Conservation (phyloP, 2,797 vertebrate species). For the Pitangus sulphuratus region DNA sequence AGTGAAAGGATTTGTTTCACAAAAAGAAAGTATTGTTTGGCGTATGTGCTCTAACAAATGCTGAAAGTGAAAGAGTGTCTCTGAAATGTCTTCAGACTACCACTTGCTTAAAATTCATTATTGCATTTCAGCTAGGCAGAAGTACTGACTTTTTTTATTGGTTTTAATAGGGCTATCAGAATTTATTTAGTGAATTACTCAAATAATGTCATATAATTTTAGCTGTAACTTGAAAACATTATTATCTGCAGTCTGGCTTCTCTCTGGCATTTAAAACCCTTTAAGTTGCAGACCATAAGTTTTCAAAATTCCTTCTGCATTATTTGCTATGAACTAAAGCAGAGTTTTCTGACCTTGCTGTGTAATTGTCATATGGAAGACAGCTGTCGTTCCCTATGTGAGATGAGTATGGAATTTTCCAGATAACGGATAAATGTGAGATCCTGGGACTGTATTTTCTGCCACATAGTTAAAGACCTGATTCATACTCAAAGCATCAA, state of each 20-base stretch:
- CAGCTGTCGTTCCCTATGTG: too few relatives aligned
- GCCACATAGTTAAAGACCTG: neutral
- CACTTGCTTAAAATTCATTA: neutral
- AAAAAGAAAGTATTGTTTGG: neutral
- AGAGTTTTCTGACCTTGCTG: neutral
- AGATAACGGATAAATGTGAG: accelerated
- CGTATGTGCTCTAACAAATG: neutral
- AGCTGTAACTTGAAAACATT: neutral
- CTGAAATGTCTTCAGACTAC: neutral
- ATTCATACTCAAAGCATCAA: neutral
- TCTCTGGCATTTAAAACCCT: neutral
- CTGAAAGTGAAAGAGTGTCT: neutral
- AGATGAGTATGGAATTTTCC: neutral
- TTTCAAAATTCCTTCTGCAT: neutral
- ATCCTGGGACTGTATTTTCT: accelerated
- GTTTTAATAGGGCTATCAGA: neutral
- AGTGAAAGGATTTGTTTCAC: neutral
- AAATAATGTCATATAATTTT: neutral
- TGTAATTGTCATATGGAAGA: neutral
- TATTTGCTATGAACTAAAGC: neutral
- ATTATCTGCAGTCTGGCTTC: neutral
- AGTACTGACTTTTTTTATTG: neutral
- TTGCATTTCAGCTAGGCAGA: neutral
- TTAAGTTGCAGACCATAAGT: neutral
- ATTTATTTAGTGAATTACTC: neutral